Evolutionary conservation across 2,113 vertebrate species (phyloP).

Genomic region (Scopus umbretta): DNA sequence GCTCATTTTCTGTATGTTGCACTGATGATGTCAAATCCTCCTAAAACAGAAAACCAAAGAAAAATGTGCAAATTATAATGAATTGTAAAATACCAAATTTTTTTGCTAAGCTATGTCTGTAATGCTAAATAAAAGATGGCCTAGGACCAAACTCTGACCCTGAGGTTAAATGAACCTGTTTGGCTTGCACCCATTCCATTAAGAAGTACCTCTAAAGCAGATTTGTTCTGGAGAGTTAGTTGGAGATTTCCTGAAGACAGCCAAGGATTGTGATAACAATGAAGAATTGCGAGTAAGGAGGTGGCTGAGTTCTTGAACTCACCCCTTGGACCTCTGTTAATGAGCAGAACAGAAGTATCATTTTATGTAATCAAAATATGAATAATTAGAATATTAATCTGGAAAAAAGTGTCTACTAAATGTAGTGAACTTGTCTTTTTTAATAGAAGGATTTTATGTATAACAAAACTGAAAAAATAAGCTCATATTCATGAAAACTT

Average conservation of each 20-base stretch:
- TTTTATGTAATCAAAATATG: background rate
- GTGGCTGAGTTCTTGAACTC: background rate
- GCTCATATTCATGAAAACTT: background rate
- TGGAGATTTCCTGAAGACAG: background rate
- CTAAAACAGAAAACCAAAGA: background rate
- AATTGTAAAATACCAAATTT: background rate
- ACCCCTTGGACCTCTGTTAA: background rate
- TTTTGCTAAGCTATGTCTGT: background rate
- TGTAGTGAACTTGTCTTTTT: background rate
- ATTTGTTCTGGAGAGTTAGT: background rate
- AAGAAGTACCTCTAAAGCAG: background rate
- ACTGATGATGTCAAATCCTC: background rate
- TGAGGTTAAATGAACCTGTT: background rate
- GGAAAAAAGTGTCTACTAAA: background rate
- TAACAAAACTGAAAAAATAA: background rate
- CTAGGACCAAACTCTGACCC: background rate
- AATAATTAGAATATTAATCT: background rate
- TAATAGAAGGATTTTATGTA: background rate
- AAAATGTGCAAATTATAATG: background rate
- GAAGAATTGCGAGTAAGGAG: background rate
- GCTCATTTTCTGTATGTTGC: background rate
- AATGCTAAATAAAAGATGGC: background rate
- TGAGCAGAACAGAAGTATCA: background rate
- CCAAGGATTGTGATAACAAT: background rate
- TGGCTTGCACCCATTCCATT: background rate